Conservation (phyloP, 2,113 vertebrate species). For the Callionymus lyra region DNA sequence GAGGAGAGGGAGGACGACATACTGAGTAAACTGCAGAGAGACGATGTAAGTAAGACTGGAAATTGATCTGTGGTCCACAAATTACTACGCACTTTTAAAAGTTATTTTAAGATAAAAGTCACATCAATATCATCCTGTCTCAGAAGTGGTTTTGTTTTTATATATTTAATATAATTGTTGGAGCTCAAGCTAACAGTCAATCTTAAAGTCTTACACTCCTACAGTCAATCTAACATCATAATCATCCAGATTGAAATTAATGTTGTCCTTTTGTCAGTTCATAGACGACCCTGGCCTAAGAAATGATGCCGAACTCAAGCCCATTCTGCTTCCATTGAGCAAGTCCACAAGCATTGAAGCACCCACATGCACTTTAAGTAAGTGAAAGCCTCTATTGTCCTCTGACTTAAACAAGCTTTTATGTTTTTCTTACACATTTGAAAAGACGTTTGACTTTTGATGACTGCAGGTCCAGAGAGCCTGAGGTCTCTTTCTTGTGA, state of each 20-base stretch:
- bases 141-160: too few relatives aligned
- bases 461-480: constrained; percentile 39
- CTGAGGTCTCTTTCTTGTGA: neutral
- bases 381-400: constrained; percentile 20
- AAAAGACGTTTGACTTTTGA: neutral
- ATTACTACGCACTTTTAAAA: too few relatives aligned
- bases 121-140: too few relatives aligned
- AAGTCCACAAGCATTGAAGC: constrained; percentile 34
- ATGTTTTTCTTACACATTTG: neutral
- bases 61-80: too few relatives aligned
- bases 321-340: constrained; percentile 64
- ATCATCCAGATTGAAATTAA: too few relatives aligned
- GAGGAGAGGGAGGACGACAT: constrained; percentile 51
- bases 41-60: constrained; percentile 63
- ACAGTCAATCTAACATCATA: too few relatives aligned
- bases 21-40: constrained; percentile 61
- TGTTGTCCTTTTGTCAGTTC: constrained; percentile 43
- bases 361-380: constrained; percentile 31
- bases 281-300: constrained; percentile 64
- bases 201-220: too few relatives aligned
- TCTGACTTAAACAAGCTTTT: neutral
- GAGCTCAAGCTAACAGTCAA: too few relatives aligned
- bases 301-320: constrained; percentile 58
- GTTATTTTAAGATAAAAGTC: too few relatives aligned
- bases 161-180: too few relatives aligned